These are phyloP conservation scores for Gibbula magus DNA, from an alignment of 2,888 invertebrate genomes.

Conservation along the genomic window DNA sequence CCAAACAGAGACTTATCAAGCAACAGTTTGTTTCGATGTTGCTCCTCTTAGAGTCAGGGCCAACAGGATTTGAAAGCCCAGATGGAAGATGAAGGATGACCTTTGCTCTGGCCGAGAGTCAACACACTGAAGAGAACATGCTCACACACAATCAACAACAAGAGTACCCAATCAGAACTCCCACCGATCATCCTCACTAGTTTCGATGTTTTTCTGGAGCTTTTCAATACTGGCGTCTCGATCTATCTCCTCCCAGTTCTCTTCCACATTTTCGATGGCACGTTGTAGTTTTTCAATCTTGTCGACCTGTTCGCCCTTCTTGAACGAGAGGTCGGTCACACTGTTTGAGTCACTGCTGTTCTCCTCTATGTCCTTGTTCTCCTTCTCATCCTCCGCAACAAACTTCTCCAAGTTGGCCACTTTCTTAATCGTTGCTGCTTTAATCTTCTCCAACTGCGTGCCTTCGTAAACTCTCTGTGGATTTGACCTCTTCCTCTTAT, in stretches of 20 bases:
- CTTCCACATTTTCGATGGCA: slow-evolving; percentile 50
- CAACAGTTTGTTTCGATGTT: too few species aligned
- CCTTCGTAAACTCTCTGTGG: slow-evolving; percentile 98
- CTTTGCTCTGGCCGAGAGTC: too few species aligned
- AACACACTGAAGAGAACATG: too few species aligned
- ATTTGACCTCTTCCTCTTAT: slow-evolving; percentile 90
- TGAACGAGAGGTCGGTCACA: slow-evolving; percentile 1
- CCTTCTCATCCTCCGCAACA: slow-evolving; percentile 3
- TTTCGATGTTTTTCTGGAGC: slow-evolving; percentile 49
- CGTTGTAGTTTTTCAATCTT: slow-evolving; percentile 61
- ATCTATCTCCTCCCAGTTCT: slow-evolving; percentile 64
- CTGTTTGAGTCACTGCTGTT: slow-evolving; percentile 12
- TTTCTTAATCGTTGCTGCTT: slow-evolving; percentile 10
- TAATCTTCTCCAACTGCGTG: slow-evolving; percentile 64
- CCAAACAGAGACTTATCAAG: too few species aligned
- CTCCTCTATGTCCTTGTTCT: slow-evolving; percentile 10
- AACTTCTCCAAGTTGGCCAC: neutral
- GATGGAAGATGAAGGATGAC: too few species aligned
- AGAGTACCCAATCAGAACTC: slow-evolving; percentile 55
- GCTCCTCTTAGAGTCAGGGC: too few species aligned
- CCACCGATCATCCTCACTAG: slow-evolving; percentile 59
- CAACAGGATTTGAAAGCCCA: too few species aligned
- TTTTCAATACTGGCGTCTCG: slow-evolving; percentile 60
- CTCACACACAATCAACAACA: too few species aligned
- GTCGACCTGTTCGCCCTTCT: slow-evolving; percentile 42